phyloP scores from a whole-genome alignment of 2,113 vertebrate genomes.

The Megaceryle torquata region DNA sequence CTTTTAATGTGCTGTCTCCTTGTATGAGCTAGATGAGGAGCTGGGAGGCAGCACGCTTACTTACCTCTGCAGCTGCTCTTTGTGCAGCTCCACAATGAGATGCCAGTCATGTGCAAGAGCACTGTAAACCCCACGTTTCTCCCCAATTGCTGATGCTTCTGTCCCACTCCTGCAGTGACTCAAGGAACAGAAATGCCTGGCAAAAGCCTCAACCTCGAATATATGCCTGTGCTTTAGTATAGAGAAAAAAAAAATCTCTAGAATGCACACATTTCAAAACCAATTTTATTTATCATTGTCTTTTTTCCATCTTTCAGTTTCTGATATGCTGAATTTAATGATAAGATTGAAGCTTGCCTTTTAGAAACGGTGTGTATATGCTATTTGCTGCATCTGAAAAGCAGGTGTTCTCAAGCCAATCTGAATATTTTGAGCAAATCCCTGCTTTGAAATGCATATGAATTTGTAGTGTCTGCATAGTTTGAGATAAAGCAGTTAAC shows the following conservation, averaged over 20 bases:
- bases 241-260: background rate
- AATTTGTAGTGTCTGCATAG: slow-evolving; percentile 65
- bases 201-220: background rate
- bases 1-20: background rate
- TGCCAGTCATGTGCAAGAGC: background rate
- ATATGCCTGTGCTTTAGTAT: background rate
- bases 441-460: slow-evolving; percentile 81
- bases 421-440: slow-evolving; percentile 77
- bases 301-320: background rate
- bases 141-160: background rate
- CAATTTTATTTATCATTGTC: background rate
- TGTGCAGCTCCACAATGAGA: background rate
- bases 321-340: slow-evolving; percentile 11
- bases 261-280: background rate
- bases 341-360: slow-evolving; percentile 36
- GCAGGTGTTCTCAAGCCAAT: slow-evolving; percentile 74
- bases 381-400: slow-evolving; percentile 69
- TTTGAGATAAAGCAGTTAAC: slow-evolving; percentile 78
- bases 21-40: background rate
- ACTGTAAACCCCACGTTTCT: background rate
- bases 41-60: background rate
- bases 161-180: background rate
- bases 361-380: slow-evolving; percentile 26
- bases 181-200: background rate
- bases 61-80: background rate